Evolutionary conservation across 2,113 vertebrate species (phyloP), one percentile per base, ranked within the genome.

Genomic region (Gila orcuttii): DNA sequence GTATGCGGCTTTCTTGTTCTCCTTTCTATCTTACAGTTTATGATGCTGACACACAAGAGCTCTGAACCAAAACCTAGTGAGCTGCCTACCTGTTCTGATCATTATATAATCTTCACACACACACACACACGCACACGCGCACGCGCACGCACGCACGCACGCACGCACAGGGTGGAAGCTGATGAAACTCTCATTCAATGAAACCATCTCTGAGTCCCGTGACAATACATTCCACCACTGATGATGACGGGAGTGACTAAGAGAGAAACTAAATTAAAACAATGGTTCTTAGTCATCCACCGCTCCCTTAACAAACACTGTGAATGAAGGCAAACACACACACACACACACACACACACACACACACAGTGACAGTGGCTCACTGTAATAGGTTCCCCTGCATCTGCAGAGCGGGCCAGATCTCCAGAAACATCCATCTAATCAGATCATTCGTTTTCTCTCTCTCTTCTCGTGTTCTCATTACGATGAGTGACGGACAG

Each of bases 391-490:
- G 77, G 77, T 79, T 79, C 77, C 57, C 55, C 55, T 42, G 77
- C 77, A 62, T 79, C 77, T 79, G 31, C 55, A 79, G 57, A 79
- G 36, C 57, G 4, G 13, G 23, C 55, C 23, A 60, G 19, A n/a
- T 31, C 79, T 66, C 60, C 25, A 81, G 60, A 81, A 81, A 47
- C 42, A 45, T 81, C 79, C 79, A 81, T 28, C 77, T 60, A 81
- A 45, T 81, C 36, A 81, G 39, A 82, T n/a, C 85, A 50, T n/a
- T 45, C n/a, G 28, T 57, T 47, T 6, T 31, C 10, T 8, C n/a
- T 69, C 45, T 4, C 62, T 55, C 45, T 57, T 11, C 17, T 55
- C 10, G 4, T 36, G n/a, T 39, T 21, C 47, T 45, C 55, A 25
- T n/a, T 39, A 39, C 15, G 31, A 13, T 15, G 23, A 23, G 62